Base-by-base conservation (phyloP, 1,140 invertebrate genomes). In the Proales similis region DNA sequence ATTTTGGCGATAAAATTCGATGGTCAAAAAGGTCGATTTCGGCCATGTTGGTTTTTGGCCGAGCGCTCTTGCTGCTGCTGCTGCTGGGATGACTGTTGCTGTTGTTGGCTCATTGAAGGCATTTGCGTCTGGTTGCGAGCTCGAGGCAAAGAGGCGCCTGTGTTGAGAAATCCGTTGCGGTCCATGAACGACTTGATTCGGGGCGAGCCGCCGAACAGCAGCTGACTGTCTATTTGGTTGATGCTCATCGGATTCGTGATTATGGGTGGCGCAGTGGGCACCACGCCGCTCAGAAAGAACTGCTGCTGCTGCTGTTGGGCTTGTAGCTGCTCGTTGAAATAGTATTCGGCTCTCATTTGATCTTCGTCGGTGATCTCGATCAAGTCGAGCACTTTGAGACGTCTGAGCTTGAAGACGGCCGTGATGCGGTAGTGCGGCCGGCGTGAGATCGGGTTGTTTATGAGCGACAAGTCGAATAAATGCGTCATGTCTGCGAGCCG, bases 321-420 rank as follows among this genome's bases (percentile, higher is more conserved):
- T 45, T 71, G 68, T 67, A 71, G 68, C 65, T 75, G 74, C 7
- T 76, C 73, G 64, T 70, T 68, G 64, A 70, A 74, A 64, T 72
- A 75, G 4, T 72, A 63, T 27, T 73, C 71, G 32, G 74, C 71
- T 57, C 70, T 74, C 3, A 67, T 65, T 32, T 70, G 65, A 45
- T 76, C 74, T 24, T 74, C 72, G 5, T 75, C 74, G 60, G 65
- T 71, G 22, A 76, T 68, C 12, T 70, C 67, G 36, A 74, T 70
- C n/a, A 72, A 71, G 65, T 76, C 73, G 57, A 76, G 72, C 2
- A 74, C 67, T 61, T 68, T 57, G 27, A 76, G 63, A 42, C 67
- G 67, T 32, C 71, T 73, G 63, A 76, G 66, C 20, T 66, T 66
- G 51, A 66, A 72, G 14, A 75, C 67, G 22, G 75, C 65, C n/a